Percentiles rank a stretch among this genome's conserved stretches.
These are phyloP conservation scores for Ypsolopha scabrella DNA, from an alignment of 2,888 invertebrate genomes.

Conservation along the genomic window DNA sequence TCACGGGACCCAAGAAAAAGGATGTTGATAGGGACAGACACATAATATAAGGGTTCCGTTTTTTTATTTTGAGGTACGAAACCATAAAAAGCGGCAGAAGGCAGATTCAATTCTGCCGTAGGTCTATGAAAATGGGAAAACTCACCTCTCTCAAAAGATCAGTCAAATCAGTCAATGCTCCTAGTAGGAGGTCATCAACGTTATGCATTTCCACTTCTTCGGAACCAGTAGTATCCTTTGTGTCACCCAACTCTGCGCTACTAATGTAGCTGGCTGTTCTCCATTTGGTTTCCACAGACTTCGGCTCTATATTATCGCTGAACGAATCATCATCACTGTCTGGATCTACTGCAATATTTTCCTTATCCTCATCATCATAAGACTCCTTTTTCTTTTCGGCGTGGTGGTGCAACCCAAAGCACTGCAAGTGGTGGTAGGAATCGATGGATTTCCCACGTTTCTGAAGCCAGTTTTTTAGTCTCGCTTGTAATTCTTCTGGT, in stretches of 20 bases:
- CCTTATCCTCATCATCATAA: constrained; percentile 61
- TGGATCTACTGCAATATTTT: constrained; percentile 52
- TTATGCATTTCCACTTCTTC: constrained; percentile 21
- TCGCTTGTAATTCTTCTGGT: constrained; percentile 44
- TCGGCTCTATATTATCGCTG: constrained; percentile 19
- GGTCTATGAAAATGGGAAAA: not conserved
- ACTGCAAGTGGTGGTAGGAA: constrained; percentile 64
- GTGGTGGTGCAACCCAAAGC: constrained; percentile 55
- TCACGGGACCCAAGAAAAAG: too few species aligned
- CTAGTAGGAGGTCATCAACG: constrained; percentile 42
- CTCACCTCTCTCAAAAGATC: constrained; percentile 63
- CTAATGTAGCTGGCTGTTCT: constrained; percentile 32
- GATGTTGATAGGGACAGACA: too few species aligned
- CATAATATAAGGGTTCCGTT: too few species aligned
- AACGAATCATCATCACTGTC: constrained; percentile 53
- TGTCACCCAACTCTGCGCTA: constrained; percentile 35
- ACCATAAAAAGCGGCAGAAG: not conserved
- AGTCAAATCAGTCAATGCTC: constrained; percentile 62
- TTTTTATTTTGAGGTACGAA: not conserved
- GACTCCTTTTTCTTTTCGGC: constrained; percentile 14
- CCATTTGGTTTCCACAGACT: constrained; percentile 24
- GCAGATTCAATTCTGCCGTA: not conserved
- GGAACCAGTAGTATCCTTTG: constrained; percentile 27
- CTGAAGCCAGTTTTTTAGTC: constrained; percentile 62
- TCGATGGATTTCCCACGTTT: constrained; percentile 59